Percentiles rank a stretch among this genome's conserved stretches.
Evolutionary conservation across 1,140 invertebrate species (phyloP).

Genomic region (Elymnias hypermnestra): DNA sequence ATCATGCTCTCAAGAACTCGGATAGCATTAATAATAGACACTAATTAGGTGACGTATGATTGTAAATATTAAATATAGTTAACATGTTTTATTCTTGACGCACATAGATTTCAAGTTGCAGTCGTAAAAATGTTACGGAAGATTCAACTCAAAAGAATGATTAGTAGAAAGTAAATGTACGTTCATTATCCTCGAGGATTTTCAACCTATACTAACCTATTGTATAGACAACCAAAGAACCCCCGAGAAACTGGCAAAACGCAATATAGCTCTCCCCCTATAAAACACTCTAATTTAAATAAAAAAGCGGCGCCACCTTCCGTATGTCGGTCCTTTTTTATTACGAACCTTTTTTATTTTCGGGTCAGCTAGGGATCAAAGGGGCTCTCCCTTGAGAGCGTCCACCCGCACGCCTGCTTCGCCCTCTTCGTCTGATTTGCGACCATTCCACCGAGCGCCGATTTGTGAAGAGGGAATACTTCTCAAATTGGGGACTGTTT

Average conservation of each 20-base stretch:
- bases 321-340: slow-evolving; percentile 74
- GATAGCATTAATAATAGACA: slow-evolving; percentile 29
- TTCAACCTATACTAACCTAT: slow-evolving; percentile 42
- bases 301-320: slow-evolving; percentile 75
- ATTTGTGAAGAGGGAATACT: slow-evolving; percentile 72
- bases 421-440: slow-evolving; percentile 61
- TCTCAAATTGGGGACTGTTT: slow-evolving; percentile 66
- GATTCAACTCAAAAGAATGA: too few species aligned
- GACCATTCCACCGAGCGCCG: slow-evolving; percentile 61
- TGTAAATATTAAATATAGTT: neutral
- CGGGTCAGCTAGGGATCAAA: slow-evolving; percentile 74
- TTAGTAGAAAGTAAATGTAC: slow-evolving; percentile 12
- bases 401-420: slow-evolving; percentile 30
- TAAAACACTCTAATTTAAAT: slow-evolving; percentile 76
- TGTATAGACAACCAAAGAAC: slow-evolving; percentile 51
- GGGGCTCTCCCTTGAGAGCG: slow-evolving; percentile 61
- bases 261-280: slow-evolving; percentile 71
- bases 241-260: slow-evolving; percentile 65
- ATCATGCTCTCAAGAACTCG: slow-evolving; percentile 32
- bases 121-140: too few species aligned
- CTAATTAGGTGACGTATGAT: slow-evolving; percentile 21
- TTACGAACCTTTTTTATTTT: slow-evolving; percentile 75
- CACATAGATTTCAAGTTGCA: too few species aligned
- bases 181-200: slow-evolving; percentile 42
- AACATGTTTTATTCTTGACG: too few species aligned